Percentiles rank a stretch among this genome's conserved stretches.
phyloP scores from a whole-genome alignment of 2,113 vertebrate genomes.

The Rynchops niger region DNA sequence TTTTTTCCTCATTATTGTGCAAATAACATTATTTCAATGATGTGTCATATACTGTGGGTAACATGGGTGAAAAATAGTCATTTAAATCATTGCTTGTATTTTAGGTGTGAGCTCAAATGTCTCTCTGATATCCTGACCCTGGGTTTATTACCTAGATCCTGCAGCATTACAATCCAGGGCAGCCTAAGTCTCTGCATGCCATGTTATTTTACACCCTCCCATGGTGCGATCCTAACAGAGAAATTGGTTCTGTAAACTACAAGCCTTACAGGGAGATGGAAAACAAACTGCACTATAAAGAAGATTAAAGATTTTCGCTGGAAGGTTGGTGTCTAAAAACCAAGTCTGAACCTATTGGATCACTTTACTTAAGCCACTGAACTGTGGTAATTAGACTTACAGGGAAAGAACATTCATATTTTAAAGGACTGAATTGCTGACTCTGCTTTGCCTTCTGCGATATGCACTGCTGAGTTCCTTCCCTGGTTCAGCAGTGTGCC shows the following conservation, averaged over 20 bases:
- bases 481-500: background rate
- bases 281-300: slow-evolving; percentile 1
- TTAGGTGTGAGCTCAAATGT: background rate
- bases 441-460: background rate
- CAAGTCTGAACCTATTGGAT: background rate
- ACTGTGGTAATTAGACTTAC: background rate
- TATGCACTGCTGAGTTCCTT: background rate
- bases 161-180: background rate
- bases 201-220: background rate
- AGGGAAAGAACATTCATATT: background rate
- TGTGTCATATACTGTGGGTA: background rate
- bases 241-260: background rate
- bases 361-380: slow-evolving; percentile 8
- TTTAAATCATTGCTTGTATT: background rate
- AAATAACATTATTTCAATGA: background rate
- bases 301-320: slow-evolving; percentile 3
- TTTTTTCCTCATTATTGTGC: background rate
- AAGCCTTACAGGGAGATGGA: background rate
- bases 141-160: background rate
- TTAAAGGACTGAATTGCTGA: background rate
- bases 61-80: background rate
- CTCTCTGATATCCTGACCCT: background rate
- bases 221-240: background rate
- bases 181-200: background rate
- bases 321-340: background rate